Base-by-base conservation (phyloP, 1,140 invertebrate species). In the Magallana gigas region DNA sequence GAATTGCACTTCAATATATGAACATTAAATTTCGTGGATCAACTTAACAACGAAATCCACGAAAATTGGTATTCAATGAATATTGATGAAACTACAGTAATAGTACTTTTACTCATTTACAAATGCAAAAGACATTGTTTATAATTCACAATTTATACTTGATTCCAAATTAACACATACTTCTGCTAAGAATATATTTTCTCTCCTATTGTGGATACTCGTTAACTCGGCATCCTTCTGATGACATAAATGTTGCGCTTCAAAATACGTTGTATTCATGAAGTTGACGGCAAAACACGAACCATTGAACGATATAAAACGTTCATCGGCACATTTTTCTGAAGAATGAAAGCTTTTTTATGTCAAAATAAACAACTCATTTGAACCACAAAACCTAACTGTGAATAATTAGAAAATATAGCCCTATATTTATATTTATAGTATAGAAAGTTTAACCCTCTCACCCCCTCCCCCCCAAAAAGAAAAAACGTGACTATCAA, bases 141-240 rank as follows among this genome's bases (percentile, higher is more conserved):
- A 62, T 6, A 62, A 23, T 23, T 5, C 2, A 48, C 5, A 48
- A 48, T 48, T 48, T 48, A 48, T 48, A 48, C 36, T 48, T 48
- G 36, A 48, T 48, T 48, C 36, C 2, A 48, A 48, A 48, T 5
- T 48, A 48, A 48, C 36, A 48, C 36, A 4, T 76, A 76, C 68
- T 8, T 29, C 68, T 29, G 68, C 0, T 76, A 76, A 12, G 3
- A 76, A 76, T 12, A 18, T 76, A 9, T 36, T 36, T 76, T 76
- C 68, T 9, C 11, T 12, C 14, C 12, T 8, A 12, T 29, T 76
- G 68, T 76, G 68, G 14, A 76, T 76, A 2, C 68, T 76, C 8
- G 68, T 29, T 76, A 76, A 76, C 8, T 76, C 68, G 5, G 68
- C 68, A 76, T 23, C 68, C 18, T 76, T 76, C 14, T 76, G 18